Conservation (phyloP, 37 sponge, comb jelly and placozoan genomes). For the Petrosia ficiformis region DNA sequence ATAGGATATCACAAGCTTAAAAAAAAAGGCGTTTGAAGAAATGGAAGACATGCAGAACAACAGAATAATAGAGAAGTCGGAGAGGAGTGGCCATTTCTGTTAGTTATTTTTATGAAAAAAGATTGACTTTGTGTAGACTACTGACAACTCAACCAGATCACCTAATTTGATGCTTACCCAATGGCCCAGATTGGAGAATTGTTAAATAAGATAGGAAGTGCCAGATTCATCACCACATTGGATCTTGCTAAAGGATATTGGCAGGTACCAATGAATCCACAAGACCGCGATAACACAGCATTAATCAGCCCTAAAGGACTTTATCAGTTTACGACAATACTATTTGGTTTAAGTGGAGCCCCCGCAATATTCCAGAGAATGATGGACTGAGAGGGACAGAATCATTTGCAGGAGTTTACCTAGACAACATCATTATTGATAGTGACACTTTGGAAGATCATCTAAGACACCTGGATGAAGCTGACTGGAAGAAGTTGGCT, state of each 20-base stretch:
- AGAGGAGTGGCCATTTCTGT: constrained; percentile 51
- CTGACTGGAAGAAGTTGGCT: constrained; percentile 2
- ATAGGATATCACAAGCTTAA: constrained; percentile 30
- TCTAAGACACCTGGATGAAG: constrained; percentile 16
- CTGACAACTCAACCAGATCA: constrained; percentile 41
- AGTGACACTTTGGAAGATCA: constrained; percentile 42
- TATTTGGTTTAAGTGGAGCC: too few relatives aligned
- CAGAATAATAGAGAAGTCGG: constrained; percentile 31
- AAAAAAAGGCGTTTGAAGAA: constrained; percentile 17
- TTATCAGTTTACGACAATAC: constrained; percentile 32
- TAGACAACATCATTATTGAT: constrained; percentile 37
- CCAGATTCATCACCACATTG: too few relatives aligned
- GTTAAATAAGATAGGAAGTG: constrained; percentile 27
- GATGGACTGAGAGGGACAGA: constrained; percentile 3
- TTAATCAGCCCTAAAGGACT: too few relatives aligned
- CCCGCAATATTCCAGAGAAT: constrained; percentile 44
- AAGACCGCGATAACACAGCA: constrained; percentile 24
- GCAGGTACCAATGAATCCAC: too few relatives aligned
- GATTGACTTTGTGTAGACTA: constrained; percentile 49
- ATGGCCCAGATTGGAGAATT: constrained; percentile 52
- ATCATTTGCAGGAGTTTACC: constrained; percentile 10
- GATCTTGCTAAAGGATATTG: constrained; percentile 64
- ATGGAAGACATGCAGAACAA: constrained; percentile 32
- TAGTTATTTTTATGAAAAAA: constrained; percentile 31
- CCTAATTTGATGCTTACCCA: constrained; percentile 61